Percentiles rank a stretch among this genome's conserved stretches.
phyloP scores from a whole-genome alignment of 2,797 vertebrate genomes.

The Amblyraja radiata region DNA sequence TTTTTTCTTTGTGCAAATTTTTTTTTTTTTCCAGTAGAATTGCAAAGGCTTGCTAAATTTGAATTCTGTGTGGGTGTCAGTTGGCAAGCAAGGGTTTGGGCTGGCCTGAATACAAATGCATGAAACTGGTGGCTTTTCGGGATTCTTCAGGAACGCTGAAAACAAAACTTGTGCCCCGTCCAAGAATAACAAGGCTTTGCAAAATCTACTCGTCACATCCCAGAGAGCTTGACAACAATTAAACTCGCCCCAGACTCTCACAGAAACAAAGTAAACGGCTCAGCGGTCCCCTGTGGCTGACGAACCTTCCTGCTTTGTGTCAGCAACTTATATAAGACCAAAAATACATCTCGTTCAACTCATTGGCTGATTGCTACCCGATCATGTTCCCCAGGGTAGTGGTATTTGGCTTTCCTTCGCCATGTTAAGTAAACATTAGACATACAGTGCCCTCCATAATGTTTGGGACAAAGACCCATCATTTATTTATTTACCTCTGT shows the following conservation, averaged over 20 bases:
- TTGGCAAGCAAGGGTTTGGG: neutral
- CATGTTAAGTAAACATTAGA: neutral
- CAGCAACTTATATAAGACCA: conserved; percentile 15
- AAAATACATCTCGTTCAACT: conserved; percentile 8
- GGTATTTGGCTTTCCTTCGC: neutral
- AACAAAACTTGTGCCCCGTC: neutral
- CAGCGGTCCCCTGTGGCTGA: neutral
- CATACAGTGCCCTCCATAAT: too few relatives aligned
- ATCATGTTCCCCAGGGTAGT: neutral
- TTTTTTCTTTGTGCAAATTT: neutral
- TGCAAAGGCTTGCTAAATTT: neutral
- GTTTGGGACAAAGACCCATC: too few relatives aligned
- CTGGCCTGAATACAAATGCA: conserved; percentile 14
- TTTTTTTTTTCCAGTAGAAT: neutral
- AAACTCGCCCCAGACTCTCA: conserved; percentile 12
- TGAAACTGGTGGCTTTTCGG: neutral
- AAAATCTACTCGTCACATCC: neutral
- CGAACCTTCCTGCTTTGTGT: conserved; percentile 24
- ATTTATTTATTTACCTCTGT: too few relatives aligned
- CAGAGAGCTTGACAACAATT: neutral
- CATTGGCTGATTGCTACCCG: neutral
- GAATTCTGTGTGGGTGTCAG: neutral
- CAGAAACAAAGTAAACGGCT: conserved; percentile 19
- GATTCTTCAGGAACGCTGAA: neutral
- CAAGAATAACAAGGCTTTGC: conserved; percentile 28